Conservation (phyloP, 2,888 invertebrate species). For the Proisotoma minuta region DNA sequence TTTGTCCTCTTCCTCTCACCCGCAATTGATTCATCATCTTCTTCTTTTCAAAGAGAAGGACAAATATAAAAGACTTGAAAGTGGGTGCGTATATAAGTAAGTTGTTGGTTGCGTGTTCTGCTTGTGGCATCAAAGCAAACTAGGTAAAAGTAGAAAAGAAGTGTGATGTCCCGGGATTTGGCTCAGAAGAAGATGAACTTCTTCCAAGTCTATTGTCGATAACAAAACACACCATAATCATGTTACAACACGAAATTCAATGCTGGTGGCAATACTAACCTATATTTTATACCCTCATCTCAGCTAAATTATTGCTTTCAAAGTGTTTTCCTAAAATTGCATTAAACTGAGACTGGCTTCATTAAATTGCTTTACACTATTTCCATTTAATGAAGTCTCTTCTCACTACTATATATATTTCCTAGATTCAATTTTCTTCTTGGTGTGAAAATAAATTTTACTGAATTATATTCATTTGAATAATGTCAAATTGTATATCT, state of each 20-base stretch:
- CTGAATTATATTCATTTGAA: no score
- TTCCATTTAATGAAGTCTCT: no score
- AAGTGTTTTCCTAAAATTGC: no score
- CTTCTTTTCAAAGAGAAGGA: no score
- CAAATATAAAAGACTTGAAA: no score
- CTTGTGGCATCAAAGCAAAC: neutral
- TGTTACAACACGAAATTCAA: neutral
- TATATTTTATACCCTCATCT: neutral
- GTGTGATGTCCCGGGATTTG: neutral
- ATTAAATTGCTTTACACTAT: no score
- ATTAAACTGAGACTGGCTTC: no score
- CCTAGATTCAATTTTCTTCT: no score
- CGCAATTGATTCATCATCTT: neutral
- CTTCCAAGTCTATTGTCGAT: neutral
- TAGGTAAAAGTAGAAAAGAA: neutral
- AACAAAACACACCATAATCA: conserved; percentile 3
- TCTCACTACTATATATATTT: no score
- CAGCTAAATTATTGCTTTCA: neutral
- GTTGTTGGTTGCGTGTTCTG: neutral
- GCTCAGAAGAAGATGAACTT: neutral
- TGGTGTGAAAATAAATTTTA: no score
- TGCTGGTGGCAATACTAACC: neutral
- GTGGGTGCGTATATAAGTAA: conserved; percentile 4
- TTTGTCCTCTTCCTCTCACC: neutral
- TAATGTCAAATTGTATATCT: no score